Evolutionary conservation across 1,140 invertebrate genomes (phyloP).

Genomic region (Drosophila baimaii): DNA sequence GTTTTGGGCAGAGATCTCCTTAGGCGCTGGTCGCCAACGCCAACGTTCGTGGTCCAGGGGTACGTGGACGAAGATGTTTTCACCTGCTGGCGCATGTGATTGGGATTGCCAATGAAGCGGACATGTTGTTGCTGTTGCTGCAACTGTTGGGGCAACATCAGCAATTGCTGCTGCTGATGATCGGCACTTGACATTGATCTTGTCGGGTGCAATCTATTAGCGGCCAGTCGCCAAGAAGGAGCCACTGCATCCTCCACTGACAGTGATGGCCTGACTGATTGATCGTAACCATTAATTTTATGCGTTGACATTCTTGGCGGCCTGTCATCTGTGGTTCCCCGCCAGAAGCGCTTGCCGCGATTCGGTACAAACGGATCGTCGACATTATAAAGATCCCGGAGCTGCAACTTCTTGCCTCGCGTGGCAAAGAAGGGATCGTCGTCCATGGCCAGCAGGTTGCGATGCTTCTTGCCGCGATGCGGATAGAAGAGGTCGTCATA

Average conservation of each 20-base stretch:
- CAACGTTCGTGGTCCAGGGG: slow-evolving; percentile 1
- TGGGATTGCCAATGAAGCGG: slow-evolving; percentile 63
- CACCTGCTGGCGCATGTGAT: slow-evolving; percentile 67
- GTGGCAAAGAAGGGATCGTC: slow-evolving; percentile 75
- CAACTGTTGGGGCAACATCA: slow-evolving; percentile 30
- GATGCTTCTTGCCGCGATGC: slow-evolving; percentile 80
- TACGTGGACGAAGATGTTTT: slow-evolving; percentile 51
- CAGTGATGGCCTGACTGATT: slow-evolving; percentile 82
- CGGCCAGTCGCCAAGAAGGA: slow-evolving; percentile 45
- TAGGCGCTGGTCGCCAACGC: slow-evolving; percentile 28
- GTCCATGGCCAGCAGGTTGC: slow-evolving; percentile 52
- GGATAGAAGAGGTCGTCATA: slow-evolving; percentile 83
- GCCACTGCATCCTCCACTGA: slow-evolving; percentile 53
- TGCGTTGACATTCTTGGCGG: slow-evolving; percentile 78
- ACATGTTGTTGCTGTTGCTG: slow-evolving; percentile 36
- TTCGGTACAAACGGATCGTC: slow-evolving; percentile 79
- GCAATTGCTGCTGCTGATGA: slow-evolving; percentile 42
- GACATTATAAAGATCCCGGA: slow-evolving; percentile 69
- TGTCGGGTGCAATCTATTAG: slow-evolving; percentile 79
- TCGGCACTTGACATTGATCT: slow-evolving; percentile 77
- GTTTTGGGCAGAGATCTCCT: slow-evolving; percentile 33
- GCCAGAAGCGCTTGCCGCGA: slow-evolving; percentile 68
- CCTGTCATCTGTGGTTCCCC: slow-evolving; percentile 48
- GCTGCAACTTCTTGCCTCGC: slow-evolving; percentile 78
- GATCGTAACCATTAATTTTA: slow-evolving; percentile 81